Conservation (phyloP, 1,140 invertebrate genomes). For the Cydia fagiglandana region DNA sequence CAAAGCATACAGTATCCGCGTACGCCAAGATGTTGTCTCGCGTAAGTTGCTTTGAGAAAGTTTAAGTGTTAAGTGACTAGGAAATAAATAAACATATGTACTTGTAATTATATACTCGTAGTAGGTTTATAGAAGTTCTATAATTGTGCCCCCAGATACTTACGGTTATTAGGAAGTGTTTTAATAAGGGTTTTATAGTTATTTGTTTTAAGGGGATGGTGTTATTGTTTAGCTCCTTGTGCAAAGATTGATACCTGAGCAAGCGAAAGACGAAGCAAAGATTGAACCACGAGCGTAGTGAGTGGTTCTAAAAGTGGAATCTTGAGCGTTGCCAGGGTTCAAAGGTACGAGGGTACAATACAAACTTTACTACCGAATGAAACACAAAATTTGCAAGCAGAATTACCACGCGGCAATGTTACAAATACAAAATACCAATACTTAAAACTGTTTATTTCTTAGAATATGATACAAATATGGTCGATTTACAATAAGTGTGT, state of each 20-base stretch:
- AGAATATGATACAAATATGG: no score
- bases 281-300: background rate
- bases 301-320: background rate
- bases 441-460: no score
- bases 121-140: background rate
- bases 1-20: slow-evolving; percentile 24
- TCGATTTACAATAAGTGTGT: no score
- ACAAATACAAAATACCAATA: no score
- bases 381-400: background rate
- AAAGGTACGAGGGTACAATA: background rate
- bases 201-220: background rate
- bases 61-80: slow-evolving; percentile 11
- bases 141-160: background rate
- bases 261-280: background rate
- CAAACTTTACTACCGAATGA: background rate
- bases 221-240: background rate
- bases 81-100: background rate
- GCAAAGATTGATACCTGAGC: background rate
- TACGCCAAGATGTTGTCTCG: slow-evolving; percentile 46
- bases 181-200: background rate
- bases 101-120: background rate
- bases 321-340: background rate
- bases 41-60: slow-evolving; percentile 43
- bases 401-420: no score
- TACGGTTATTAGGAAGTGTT: background rate